Evolutionary conservation across 2,113 vertebrate genomes (phyloP).

Genomic region (Macaca fascicularis): DNA sequence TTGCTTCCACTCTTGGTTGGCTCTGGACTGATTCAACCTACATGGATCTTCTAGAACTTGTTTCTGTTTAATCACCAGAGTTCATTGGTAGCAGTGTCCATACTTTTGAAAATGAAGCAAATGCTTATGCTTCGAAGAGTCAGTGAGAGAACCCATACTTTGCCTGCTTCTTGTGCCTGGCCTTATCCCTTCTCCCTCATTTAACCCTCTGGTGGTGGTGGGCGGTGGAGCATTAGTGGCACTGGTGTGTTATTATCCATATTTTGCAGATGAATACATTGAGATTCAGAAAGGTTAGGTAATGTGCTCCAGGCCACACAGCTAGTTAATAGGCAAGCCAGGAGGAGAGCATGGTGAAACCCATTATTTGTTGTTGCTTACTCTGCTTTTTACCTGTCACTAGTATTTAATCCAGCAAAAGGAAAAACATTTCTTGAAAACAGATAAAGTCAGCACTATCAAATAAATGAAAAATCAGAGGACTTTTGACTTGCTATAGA

Average conservation of each 20-base stretch:
- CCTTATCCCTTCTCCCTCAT: background rate
- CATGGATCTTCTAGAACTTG: background rate
- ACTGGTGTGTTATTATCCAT: background rate
- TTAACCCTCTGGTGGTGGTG: background rate
- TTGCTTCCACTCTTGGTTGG: background rate
- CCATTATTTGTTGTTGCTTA: constrained; percentile 34
- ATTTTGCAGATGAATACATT: background rate
- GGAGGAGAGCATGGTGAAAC: background rate
- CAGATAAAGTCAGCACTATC: background rate
- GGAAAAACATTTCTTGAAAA: constrained; percentile 48
- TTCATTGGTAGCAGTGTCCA: background rate
- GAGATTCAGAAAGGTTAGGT: background rate
- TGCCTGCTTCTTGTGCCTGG: background rate
- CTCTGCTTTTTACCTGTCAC: background rate
- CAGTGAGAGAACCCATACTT: background rate
- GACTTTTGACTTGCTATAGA: background rate
- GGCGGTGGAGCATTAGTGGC: fast-evolving
- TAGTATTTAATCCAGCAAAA: constrained; percentile 39
- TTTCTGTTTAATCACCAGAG: constrained; percentile 26
- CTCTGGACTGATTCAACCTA: background rate
- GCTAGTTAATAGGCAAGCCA: background rate
- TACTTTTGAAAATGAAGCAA: background rate
- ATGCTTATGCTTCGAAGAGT: background rate
- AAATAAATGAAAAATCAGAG: constrained; percentile 31
- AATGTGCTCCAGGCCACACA: background rate